phyloP scores from a whole-genome alignment of 2,888 invertebrate genomes.

The Ectemnius continuus region DNA sequence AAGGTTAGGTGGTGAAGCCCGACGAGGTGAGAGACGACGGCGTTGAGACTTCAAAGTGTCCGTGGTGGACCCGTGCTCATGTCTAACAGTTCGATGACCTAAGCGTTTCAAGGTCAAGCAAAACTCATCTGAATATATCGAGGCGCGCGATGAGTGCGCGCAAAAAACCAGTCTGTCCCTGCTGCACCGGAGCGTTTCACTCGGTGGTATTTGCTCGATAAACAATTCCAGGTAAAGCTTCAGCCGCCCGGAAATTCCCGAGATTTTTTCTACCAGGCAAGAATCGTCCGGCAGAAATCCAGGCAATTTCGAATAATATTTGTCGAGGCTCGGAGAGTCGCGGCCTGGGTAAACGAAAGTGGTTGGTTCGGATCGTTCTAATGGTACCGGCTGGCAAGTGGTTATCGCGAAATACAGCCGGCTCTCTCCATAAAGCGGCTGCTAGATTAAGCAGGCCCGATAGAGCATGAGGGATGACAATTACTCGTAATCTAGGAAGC shows the following conservation, averaged over 20 bases:
- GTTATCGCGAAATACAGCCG: not conserved
- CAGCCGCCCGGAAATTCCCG: too few relatives aligned
- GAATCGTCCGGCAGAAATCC: too few relatives aligned
- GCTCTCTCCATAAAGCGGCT: constrained; percentile 3
- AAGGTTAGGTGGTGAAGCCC: constrained; percentile 37
- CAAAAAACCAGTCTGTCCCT: constrained; percentile 44
- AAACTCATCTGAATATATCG: constrained; percentile 68
- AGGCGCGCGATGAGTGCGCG: constrained; percentile 56
- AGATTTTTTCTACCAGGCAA: too few relatives aligned
- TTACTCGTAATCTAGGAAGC: constrained; percentile 15
- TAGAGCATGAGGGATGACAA: constrained; percentile 16
- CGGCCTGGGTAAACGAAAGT: constrained; percentile 6
- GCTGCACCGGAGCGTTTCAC: constrained; percentile 21
- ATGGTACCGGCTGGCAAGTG: not conserved
- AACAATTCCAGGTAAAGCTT: constrained; percentile 21
- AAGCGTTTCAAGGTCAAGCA: constrained; percentile 68
- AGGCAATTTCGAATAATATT: not conserved
- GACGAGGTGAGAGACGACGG: constrained; percentile 36
- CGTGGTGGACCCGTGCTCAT: constrained; percentile 26
- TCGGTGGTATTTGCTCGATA: constrained; percentile 32
- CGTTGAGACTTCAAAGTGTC: constrained; percentile 37
- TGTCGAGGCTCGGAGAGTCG: not conserved
- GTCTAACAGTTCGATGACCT: constrained; percentile 70
- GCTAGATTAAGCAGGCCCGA: constrained; percentile 12
- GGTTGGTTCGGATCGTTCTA: not conserved